Percentiles rank a stretch among this genome's conserved stretches.
Evolutionary conservation across 2,113 vertebrate species (phyloP).

Genomic region (Nanorana parkeri): DNA sequence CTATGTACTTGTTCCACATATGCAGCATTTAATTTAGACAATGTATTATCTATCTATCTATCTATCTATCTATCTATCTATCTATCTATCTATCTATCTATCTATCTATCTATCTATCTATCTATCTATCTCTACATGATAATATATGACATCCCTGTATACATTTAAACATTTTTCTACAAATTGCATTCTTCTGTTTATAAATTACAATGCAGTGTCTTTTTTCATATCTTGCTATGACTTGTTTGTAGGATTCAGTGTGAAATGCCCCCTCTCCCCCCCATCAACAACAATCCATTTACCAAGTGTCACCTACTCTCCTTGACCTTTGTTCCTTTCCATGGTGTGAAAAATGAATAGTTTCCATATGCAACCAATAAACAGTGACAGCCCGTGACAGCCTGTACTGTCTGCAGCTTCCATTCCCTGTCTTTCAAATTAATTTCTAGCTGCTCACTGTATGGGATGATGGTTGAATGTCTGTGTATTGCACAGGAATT

Average conservation of each 20-base stretch:
- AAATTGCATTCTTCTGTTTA: background rate
- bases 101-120: background rate
- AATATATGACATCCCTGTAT: too few species aligned
- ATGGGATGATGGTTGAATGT: background rate
- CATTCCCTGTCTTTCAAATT: conserved; percentile 25
- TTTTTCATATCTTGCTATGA: background rate
- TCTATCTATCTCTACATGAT: background rate
- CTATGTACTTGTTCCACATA: too few species aligned
- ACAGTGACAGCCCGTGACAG: conserved; percentile 42
- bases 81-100: background rate
- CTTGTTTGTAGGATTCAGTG: conserved; percentile 2
- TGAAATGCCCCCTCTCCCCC: background rate
- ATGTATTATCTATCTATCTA: background rate
- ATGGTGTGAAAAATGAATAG: conserved; percentile 51
- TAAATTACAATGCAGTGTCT: background rate
- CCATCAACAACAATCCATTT: conserved; percentile 28
- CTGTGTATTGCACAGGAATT: conserved; percentile 8
- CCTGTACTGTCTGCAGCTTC: conserved; percentile 11
- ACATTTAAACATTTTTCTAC: too few species aligned
- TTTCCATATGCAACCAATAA: conserved; percentile 51
- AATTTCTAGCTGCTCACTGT: conserved; percentile 4
- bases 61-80: background rate
- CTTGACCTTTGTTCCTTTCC: conserved; percentile 45
- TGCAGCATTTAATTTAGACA: too few species aligned
- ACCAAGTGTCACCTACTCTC: conserved; percentile 39